phyloP scores from a whole-genome alignment of 2,797 vertebrate species.

The Bryconaethiops microstoma region DNA sequence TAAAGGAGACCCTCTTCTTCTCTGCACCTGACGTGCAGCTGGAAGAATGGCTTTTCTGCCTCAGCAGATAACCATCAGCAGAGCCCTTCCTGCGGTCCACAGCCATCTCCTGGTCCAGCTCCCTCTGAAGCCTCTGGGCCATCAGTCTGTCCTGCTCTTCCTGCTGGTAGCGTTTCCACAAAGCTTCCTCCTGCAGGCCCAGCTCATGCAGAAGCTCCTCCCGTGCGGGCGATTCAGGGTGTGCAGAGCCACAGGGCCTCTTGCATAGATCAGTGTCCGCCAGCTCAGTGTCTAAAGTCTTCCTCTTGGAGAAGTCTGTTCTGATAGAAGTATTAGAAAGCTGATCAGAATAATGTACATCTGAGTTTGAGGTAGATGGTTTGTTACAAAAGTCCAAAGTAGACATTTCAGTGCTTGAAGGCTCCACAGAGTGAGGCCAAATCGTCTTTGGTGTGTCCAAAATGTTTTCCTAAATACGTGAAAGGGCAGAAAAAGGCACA shows the following conservation, averaged over 20 bases:
- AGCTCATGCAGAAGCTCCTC: conserved; percentile 63
- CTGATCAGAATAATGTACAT: not conserved
- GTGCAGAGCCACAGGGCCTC: conserved; percentile 13
- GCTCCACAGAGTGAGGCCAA: not conserved
- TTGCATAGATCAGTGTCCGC: conserved; percentile 40
- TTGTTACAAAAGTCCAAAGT: conserved; percentile 39
- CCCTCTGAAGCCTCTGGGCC: conserved; percentile 85
- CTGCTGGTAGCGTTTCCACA: conserved; percentile 78
- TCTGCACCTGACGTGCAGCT: not conserved
- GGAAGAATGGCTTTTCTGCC: conserved; percentile 58
- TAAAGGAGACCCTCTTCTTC: not conserved
- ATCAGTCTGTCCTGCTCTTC: conserved; percentile 88
- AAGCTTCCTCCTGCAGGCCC: conserved; percentile 72
- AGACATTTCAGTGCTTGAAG: not conserved
- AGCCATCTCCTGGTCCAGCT: conserved; percentile 79
- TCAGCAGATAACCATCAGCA: conserved; percentile 81
- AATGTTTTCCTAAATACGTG: conserved; percentile 36
- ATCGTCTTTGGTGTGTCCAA: conserved; percentile 30
- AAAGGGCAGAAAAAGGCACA: too few relatives aligned
- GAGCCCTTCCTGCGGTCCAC: conserved; percentile 86
- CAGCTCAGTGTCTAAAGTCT: conserved; percentile 41
- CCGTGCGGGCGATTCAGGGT: not conserved
- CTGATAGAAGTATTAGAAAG: not conserved
- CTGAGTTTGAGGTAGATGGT: conserved; percentile 16
- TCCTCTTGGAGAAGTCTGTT: conserved; percentile 61